Base-by-base conservation (phyloP, 2,797 vertebrate genomes). In the Thalassophryne amazonica region DNA sequence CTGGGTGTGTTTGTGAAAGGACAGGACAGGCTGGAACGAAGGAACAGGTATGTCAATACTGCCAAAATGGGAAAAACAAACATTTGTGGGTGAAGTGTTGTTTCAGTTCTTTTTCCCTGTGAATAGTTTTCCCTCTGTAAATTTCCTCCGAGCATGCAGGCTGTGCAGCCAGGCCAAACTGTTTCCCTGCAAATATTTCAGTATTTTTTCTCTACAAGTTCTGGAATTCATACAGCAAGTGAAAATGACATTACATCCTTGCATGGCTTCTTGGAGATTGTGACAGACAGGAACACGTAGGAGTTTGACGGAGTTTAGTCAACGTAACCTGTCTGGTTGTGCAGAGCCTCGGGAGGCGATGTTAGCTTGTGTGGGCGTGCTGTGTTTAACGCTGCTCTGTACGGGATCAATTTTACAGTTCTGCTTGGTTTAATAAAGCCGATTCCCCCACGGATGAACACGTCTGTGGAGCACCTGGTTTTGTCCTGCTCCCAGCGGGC, bases 41-140 rank as follows among this genome's bases (percentile, higher is more conserved):
- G 74, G 60, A 87, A 60, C 87, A 87, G 88, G 83, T 87, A 88
- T 84, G 84, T 88, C 85, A 90, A 91, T 81, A 89, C 34, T 25
- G 43, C 25, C 66, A 73, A 85, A 87, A 86, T 76, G 78, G 62
- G 76, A 82, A 87, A 88, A 89, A 86, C 80, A 89, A 91, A 88
- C 81, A 87, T 63, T 73, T 73, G 59, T 64, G 63, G 57, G 13
- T 54, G 60, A 78, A 57, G 74, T 74, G 71, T 86, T 35, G 45
- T 79, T 86, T 85, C 76, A 76, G 75, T 80, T 76, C 61, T 60
- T 73, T 73, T 69, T 60, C 31, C 56, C 59, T 35, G 30, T 60
- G 54, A 84, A 73, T 50, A 69, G 55, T 63, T 80, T 64, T 68
- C 51, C 58, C 57, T 60, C 42, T 35, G 31, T 64, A 54, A 28